Conservation (phyloP, 2,797 vertebrate genomes). For the Rhinella marina region DNA sequence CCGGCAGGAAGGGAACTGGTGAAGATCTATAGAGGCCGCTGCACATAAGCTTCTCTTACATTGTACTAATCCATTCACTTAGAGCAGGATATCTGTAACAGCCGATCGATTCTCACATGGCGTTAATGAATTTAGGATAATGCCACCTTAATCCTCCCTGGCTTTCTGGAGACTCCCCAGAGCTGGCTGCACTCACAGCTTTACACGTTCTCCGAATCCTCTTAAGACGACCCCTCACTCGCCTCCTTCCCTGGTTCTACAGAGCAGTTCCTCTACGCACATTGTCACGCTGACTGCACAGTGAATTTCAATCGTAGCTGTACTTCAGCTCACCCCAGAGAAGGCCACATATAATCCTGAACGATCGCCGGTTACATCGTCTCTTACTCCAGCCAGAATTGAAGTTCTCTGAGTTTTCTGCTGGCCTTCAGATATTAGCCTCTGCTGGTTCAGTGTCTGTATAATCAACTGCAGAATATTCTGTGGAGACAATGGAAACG, state of each 20-base stretch:
- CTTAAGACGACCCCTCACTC: background rate
- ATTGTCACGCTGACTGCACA: background rate
- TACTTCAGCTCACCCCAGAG: background rate
- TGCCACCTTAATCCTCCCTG: conserved; percentile 28
- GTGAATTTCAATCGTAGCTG: background rate
- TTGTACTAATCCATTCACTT: conserved; percentile 35
- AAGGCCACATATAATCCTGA: background rate
- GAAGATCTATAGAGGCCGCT: conserved; percentile 19
- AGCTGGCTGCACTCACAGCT: background rate
- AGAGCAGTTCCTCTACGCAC: background rate
- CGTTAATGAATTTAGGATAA: conserved; percentile 39
- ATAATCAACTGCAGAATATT: background rate
- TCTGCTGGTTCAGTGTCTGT: background rate
- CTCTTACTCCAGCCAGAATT: background rate
- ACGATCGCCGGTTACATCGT: background rate
- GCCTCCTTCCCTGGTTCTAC: background rate
- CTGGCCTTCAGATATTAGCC: background rate
- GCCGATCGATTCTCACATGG: conserved; percentile 34
- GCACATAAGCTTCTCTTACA: conserved; percentile 21
- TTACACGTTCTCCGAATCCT: background rate
- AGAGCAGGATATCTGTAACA: conserved; percentile 37
- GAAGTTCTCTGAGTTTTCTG: background rate
- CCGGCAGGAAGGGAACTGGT: background rate
- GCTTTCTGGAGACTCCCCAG: background rate
- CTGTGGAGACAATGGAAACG: background rate